Percentiles rank a stretch among this genome's conserved stretches.
These are phyloP conservation scores for Panthera leo DNA, from an alignment of 2,113 vertebrate species.

Conservation along the genomic window DNA sequence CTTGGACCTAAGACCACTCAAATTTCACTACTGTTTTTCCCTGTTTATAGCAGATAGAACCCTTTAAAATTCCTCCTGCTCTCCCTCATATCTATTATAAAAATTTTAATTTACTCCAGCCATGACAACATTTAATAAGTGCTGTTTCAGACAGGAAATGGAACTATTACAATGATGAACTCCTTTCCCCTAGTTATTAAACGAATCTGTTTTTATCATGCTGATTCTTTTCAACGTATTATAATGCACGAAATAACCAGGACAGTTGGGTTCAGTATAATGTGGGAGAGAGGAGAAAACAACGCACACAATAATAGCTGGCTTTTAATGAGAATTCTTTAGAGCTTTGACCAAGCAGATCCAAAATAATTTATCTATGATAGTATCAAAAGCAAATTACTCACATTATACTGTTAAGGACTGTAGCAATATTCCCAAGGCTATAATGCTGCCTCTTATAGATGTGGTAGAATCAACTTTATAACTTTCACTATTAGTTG, in stretches of 20 bases:
- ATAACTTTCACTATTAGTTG: constrained; percentile 83
- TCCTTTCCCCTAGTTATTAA: constrained; percentile 50
- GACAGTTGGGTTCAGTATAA: not conserved
- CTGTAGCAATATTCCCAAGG: constrained; percentile 66
- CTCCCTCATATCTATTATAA: not conserved
- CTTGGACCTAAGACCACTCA: not conserved
- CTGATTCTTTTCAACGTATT: constrained; percentile 36
- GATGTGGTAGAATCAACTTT: constrained; percentile 72
- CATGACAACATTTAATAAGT: constrained; percentile 7
- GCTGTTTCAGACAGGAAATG: constrained; percentile 54
- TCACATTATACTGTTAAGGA: constrained; percentile 62
- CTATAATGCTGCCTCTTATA: constrained; percentile 60
- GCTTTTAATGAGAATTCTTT: constrained; percentile 75
- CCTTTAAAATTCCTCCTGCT: not conserved
- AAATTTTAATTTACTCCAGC: constrained; percentile 47
- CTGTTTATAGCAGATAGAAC: not conserved
- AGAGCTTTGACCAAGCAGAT: constrained; percentile 78
- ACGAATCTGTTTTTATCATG: constrained; percentile 62
- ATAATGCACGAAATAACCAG: constrained; percentile 25
- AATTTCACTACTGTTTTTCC: not conserved
- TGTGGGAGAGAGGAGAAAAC: constrained; percentile 31
- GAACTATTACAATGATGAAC: not conserved
- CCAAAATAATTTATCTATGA: constrained; percentile 74
- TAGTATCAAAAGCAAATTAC: constrained; percentile 71
- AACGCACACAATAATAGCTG: constrained; percentile 34